Evolutionary conservation across 2,888 invertebrate species (phyloP), one percentile per base, ranked within the genome.

Genomic region (Clusia tigrina): DNA sequence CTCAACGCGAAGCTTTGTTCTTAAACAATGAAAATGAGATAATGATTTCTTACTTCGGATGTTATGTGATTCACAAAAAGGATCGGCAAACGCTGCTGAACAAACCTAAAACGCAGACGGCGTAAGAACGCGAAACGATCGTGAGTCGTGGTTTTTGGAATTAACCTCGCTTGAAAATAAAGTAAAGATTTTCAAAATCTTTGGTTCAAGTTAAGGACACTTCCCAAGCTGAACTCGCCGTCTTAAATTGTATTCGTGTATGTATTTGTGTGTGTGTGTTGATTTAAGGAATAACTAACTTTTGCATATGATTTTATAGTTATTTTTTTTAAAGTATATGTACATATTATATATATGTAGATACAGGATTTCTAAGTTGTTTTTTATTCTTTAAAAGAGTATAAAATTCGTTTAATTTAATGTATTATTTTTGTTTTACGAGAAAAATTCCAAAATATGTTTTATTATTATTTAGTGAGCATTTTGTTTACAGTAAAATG

Each of bases 341-440:
- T 54, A 26, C 32, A 32, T 32, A 54, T 15, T 26, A 53, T 15
- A n/a, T 53, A n/a, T 18, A 18, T 20, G 17, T 12, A 24, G 25
- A 52, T 58, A 54, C 51, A 63, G 59, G 59, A 54, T 57, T 54
- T 56, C 23, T 55, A 52, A 22, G 42, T 38, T 56, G 25, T 17
- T 15, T 15, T 26, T 54, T 25, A 5, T 54, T 38, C 38, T 56
- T 56, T 38, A 42, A 56, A 38, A 64, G 53, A 61, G 64, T 64
- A 60, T 58, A 64, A 61, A 64, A 64, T 64, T 64, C 68, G 56
- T 71, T 69, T 66, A 72, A 60, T 68, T 69, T 65, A 24, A 52
- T 38, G 64, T 58, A 46, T 58, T 53, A 17, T 53, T 64, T 70
- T 71, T 67, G 64, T 66, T 76, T 69, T 59, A 54, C 62, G 69